phyloP scores from a whole-genome alignment of 2,888 invertebrate genomes.

The Eristalinus aeneus region DNA sequence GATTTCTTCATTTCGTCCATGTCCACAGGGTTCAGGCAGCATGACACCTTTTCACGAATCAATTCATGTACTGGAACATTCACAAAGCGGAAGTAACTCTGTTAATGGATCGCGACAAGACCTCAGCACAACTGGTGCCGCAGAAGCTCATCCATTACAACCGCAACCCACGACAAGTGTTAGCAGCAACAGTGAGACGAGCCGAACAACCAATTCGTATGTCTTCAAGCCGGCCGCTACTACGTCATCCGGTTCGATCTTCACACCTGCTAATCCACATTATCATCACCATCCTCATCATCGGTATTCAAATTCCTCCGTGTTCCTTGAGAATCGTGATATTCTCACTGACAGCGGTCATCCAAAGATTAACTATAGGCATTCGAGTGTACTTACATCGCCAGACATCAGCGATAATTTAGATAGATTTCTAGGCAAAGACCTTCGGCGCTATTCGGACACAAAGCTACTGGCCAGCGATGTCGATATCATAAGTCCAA shows the following conservation, averaged over 20 bases:
- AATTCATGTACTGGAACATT: slow-evolving; percentile 80
- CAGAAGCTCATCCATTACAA: slow-evolving; percentile 55
- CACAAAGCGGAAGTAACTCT: slow-evolving; percentile 79
- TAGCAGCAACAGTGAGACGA: slow-evolving; percentile 61
- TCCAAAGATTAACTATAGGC: slow-evolving; percentile 79
- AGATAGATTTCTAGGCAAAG: slow-evolving; percentile 76
- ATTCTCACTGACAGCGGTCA: slow-evolving; percentile 79
- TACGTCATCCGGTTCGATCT: slow-evolving; percentile 54
- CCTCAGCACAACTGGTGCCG: slow-evolving; percentile 74
- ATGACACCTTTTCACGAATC: slow-evolving; percentile 81
- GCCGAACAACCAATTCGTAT: slow-evolving; percentile 69
- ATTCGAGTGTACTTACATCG: slow-evolving; percentile 77
- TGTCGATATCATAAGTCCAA: slow-evolving; percentile 74
- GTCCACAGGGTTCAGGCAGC: slow-evolving; percentile 80
- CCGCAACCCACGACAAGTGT: slow-evolving; percentile 54
- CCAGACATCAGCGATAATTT: slow-evolving; percentile 74
- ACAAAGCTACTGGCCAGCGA: slow-evolving; percentile 78
- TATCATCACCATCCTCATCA: slow-evolving; percentile 68
- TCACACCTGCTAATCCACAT: slow-evolving; percentile 54
- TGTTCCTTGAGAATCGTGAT: slow-evolving; percentile 81
- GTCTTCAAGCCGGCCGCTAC: slow-evolving; percentile 65
- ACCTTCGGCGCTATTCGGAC: slow-evolving; percentile 80
- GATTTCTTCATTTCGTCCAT: slow-evolving; percentile 80
- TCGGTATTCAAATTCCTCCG: slow-evolving; percentile 80
- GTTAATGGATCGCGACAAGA: slow-evolving; percentile 79